These are phyloP conservation scores for Sigmodon hispidus DNA, from an alignment of 2,113 vertebrate genomes.

Conservation along the genomic window DNA sequence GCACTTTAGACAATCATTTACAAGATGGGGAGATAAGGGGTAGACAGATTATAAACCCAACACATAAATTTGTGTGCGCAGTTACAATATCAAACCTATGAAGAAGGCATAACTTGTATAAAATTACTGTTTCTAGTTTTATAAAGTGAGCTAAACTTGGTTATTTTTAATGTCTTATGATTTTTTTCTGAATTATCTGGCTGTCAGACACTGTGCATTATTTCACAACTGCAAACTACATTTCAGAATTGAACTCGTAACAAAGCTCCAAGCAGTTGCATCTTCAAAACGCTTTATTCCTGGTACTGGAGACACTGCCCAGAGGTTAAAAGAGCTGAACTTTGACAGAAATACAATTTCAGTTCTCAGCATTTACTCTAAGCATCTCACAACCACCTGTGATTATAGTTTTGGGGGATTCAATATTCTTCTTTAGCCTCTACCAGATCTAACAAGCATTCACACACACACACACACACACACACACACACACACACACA, in stretches of 20 bases:
- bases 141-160: not conserved
- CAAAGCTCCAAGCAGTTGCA: not conserved
- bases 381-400: not conserved
- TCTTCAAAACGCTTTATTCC: not conserved
- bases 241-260: not conserved
- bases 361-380: not conserved
- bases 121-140: not conserved
- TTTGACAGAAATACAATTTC: not conserved
- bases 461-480: too few relatives aligned
- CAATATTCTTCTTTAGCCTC: not conserved
- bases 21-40: not conserved
- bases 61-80: not conserved
- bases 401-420: not conserved
- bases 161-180: not conserved
- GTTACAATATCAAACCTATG: not conserved
- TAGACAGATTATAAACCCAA: not conserved
- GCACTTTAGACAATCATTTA: not conserved
- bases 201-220: not conserved
- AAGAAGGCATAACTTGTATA: not conserved
- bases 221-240: not conserved
- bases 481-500: not conserved
- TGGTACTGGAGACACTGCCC: not conserved
- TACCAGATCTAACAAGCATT: not conserved
- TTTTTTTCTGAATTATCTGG: not conserved
- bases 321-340: not conserved